Evolutionary conservation across 1,140 invertebrate genomes (phyloP).

Genomic region (Protaetia brevitarsis): DNA sequence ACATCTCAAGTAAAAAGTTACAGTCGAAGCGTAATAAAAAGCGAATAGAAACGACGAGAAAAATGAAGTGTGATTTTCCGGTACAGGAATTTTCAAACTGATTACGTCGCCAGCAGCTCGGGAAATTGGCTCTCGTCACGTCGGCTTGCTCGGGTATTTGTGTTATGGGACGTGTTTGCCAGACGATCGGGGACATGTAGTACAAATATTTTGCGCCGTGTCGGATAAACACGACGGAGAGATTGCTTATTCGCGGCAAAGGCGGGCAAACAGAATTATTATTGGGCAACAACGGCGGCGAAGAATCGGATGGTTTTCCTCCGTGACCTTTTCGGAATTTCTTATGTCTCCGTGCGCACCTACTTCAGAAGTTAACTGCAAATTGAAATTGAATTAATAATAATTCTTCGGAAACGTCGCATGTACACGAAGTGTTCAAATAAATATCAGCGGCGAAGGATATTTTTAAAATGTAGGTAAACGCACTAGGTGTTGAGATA

Average conservation of each 20-base stretch:
- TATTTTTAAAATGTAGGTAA: too few relatives aligned
- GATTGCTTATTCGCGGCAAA: slow-evolving; percentile 7
- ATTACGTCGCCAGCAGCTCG: slow-evolving; percentile 24
- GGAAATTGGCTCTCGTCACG: slow-evolving; percentile 27
- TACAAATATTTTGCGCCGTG: slow-evolving; percentile 26
- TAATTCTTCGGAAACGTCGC: background rate
- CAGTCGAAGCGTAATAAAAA: slow-evolving; percentile 23
- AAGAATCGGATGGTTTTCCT: background rate
- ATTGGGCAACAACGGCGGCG: background rate
- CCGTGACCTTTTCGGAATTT: slow-evolving; percentile 9
- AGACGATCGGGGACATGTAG: slow-evolving; percentile 23
- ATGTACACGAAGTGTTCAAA: background rate
- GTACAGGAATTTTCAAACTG: slow-evolving; percentile 21
- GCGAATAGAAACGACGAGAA: slow-evolving; percentile 18
- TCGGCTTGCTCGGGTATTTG: slow-evolving; percentile 16
- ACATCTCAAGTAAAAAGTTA: slow-evolving; percentile 19
- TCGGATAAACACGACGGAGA: slow-evolving; percentile 24
- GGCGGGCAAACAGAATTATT: slow-evolving; percentile 16
- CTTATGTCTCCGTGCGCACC: background rate
- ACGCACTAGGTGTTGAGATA: too few relatives aligned
- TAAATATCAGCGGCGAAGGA: too few relatives aligned
- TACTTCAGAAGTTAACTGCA: background rate
- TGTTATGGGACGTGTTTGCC: slow-evolving; percentile 24
- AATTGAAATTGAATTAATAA: slow-evolving; percentile 19
- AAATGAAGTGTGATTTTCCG: slow-evolving; percentile 23